Evolutionary conservation across 1,140 invertebrate genomes (phyloP).

Genomic region (Drosophila arizonae): DNA sequence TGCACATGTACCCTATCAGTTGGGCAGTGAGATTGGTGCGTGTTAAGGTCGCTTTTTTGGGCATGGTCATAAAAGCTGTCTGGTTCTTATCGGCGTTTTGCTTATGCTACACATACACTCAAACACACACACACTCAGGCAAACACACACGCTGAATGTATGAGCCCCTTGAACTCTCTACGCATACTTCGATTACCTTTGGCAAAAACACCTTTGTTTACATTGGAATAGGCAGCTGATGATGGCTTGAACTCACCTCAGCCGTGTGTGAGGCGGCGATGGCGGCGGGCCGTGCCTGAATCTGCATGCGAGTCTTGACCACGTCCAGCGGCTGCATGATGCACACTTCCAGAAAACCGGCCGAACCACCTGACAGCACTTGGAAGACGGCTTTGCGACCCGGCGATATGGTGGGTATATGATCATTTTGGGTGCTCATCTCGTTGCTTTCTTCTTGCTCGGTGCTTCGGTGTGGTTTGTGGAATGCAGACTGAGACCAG

Average conservation of each 20-base stretch:
- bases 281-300: slow-evolving; percentile 84
- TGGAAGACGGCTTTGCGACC: slow-evolving; percentile 91
- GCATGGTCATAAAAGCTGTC: slow-evolving; percentile 6
- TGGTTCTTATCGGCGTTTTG: slow-evolving; percentile 7
- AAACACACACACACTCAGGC: not conserved
- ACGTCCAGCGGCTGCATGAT: slow-evolving; percentile 98
- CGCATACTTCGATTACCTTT: not conserved
- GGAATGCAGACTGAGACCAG: too few relatives aligned
- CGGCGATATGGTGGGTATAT: slow-evolving; percentile 43
- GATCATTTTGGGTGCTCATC: not conserved
- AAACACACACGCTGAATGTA: not conserved
- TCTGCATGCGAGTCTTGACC: slow-evolving; percentile 94
- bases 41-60: not conserved
- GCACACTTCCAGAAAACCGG: slow-evolving; percentile 96
- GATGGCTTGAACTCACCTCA: slow-evolving; percentile 50
- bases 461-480: too few relatives aligned
- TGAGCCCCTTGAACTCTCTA: not conserved
- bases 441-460: not conserved
- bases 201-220: slow-evolving; percentile 4
- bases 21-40: not conserved
- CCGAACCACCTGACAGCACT: slow-evolving; percentile 93
- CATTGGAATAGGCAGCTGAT: not conserved
- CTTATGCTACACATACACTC: not conserved
- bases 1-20: slow-evolving; percentile 9
- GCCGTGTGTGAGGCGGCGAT: slow-evolving; percentile 57